Base-by-base conservation (phyloP, 2,113 vertebrate genomes). In the Sula dactylatra region DNA sequence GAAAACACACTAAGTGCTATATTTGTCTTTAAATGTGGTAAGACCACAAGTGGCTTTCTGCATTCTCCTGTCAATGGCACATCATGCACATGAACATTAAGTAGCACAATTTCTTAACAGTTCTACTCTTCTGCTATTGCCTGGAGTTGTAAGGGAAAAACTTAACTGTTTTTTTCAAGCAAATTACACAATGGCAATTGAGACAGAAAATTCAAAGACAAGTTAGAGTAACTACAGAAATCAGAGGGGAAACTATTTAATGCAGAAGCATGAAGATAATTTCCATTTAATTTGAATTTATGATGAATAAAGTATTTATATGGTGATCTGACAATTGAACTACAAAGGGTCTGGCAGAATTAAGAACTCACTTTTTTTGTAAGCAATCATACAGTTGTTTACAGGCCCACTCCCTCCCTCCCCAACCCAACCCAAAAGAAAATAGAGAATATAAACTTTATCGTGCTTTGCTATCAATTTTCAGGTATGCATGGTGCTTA, bases 391-490 rank as follows among this genome's bases (percentile, higher is more conserved):
- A 17, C 3, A 21, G 25, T 9, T 66, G 38, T 13, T 89, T 31
- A 83, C 16, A 65, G 40, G 16, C 62, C 40, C 4, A 8, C 14
- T 77, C 25, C 32, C 31, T 47, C 31, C 16, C 29, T 20, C 5
- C 40, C 32, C 18, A 5, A 5, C 45, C 7, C 16, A 10, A 2
- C 11, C 10, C 47, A 64, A 15, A 0, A 89, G 11, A 3, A 82
- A 78, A 64, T 2, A 79, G 5, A 15, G 4, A 64, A n/a, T n/a
- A n/a, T n/a, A n/a, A n/a, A n/a, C n/a, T n/a, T n/a, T n/a, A n/a
- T n/a, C n/a, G n/a, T n/a, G n/a, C n/a, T n/a, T n/a, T n/a, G n/a
- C n/a, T n/a, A n/a, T 25, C 11, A 10, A 1, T 69, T 84, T 84
- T 82, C 9, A 8, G n/a, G 38, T 58, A n/a, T 45, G 31, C 11